These are phyloP conservation scores for Takifugu flavidus DNA, from an alignment of 2,113 vertebrate species.

Conservation along the genomic window DNA sequence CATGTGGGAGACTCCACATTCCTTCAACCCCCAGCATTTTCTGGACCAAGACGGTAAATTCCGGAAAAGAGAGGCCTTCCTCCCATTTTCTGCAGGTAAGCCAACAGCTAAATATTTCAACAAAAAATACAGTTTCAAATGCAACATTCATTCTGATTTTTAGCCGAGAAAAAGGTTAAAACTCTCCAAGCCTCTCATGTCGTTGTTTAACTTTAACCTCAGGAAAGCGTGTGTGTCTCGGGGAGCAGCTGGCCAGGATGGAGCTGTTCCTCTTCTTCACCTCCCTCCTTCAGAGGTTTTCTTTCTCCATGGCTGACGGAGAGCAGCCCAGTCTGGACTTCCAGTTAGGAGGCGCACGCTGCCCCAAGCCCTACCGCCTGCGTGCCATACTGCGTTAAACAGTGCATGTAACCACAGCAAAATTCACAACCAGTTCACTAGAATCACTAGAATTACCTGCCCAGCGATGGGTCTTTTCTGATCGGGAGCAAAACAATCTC, in stretches of 20 bases:
- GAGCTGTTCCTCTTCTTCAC: constrained; percentile 76
- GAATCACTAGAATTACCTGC: too few relatives aligned
- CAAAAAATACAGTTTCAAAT: not conserved
- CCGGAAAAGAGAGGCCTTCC: constrained; percentile 79
- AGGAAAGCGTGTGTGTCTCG: not conserved
- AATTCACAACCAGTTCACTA: too few relatives aligned
- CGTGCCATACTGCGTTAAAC: constrained; percentile 1
- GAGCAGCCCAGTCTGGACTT: constrained; percentile 60
- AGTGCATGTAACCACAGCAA: not conserved
- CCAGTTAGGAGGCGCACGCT: constrained; percentile 24
- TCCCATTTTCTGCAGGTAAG: constrained; percentile 82
- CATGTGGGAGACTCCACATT: constrained; percentile 79
- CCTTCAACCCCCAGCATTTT: constrained; percentile 85
- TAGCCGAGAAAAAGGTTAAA: too few relatives aligned
- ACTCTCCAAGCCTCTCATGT: too few relatives aligned
- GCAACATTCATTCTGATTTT: not conserved
- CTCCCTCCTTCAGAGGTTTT: constrained; percentile 69
- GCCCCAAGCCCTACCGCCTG: constrained; percentile 43
- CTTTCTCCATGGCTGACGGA: constrained; percentile 44
- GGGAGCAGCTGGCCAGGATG: not conserved
- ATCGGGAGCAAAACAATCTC: too few relatives aligned
- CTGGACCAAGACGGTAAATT: constrained; percentile 80
- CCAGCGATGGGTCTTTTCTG: too few relatives aligned
- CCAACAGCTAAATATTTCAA: constrained; percentile 20
- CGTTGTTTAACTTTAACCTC: too few relatives aligned